These are phyloP conservation scores for Sussaba pulchella DNA, from an alignment of 2,888 invertebrate species.

Conservation along the genomic window DNA sequence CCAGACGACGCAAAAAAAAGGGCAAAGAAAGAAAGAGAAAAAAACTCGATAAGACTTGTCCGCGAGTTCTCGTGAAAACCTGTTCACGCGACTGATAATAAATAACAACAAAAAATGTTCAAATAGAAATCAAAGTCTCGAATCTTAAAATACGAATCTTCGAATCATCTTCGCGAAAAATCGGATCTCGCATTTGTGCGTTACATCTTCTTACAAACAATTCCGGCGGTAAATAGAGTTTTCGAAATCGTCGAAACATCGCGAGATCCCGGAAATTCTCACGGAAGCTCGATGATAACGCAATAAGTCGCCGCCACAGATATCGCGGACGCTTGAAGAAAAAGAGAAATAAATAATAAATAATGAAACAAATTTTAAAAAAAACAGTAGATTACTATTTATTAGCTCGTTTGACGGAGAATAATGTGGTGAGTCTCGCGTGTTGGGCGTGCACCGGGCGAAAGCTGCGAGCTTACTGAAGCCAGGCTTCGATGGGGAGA, in stretches of 20 bases:
- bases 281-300: slow-evolving; percentile 3
- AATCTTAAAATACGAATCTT: background rate
- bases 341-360: no score
- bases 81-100: background rate
- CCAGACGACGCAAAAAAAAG: slow-evolving; percentile 18
- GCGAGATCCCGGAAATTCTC: background rate
- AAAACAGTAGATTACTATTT: no score
- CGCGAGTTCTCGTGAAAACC: background rate
- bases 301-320: no score
- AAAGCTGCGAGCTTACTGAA: slow-evolving; percentile 83
- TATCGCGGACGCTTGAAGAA: no score
- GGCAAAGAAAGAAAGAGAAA: no score
- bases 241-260: background rate
- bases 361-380: no score
- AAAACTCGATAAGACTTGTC: slow-evolving; percentile 19
- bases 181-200: no score
- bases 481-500: slow-evolving; percentile 73
- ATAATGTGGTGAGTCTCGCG: background rate
- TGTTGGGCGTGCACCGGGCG: slow-evolving; percentile 74
- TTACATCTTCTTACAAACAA: no score
- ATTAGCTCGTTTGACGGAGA: no score
- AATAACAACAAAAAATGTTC: background rate
- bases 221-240: background rate
- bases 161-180: background rate
- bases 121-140: no score